Percentiles rank a stretch among this genome's conserved stretches.
Conservation (phyloP, 2,113 vertebrate genomes). For the Bagarius yarrelli region DNA sequence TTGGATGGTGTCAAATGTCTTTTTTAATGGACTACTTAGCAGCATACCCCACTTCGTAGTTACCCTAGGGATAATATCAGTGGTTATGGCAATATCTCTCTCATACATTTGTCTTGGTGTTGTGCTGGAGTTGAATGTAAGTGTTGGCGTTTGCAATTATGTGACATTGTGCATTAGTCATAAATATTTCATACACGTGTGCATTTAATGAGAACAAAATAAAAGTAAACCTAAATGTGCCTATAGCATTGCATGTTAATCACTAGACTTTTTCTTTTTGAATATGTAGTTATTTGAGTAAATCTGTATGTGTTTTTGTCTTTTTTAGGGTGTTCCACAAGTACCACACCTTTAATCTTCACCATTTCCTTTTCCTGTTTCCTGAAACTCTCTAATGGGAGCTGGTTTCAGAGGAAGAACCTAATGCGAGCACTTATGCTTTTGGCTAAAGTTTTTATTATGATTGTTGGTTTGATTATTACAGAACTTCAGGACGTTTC, state of each 20-base stretch:
- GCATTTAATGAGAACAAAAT: not conserved
- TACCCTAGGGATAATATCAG: slow-evolving; percentile 76
- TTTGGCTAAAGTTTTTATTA: slow-evolving; percentile 76
- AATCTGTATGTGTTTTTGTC: slow-evolving; percentile 31
- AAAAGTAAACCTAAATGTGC: not conserved
- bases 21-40: slow-evolving; percentile 79
- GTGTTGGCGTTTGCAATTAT: slow-evolving; percentile 55
- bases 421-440: slow-evolving; percentile 77
- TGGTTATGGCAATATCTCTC: slow-evolving; percentile 78
- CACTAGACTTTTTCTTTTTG: not conserved
- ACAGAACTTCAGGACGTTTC: slow-evolving; percentile 81
- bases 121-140: slow-evolving; percentile 91
- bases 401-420: slow-evolving; percentile 80
- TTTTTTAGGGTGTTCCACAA: slow-evolving; percentile 80
- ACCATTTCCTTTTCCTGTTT: slow-evolving; percentile 90
- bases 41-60: slow-evolving; percentile 73
- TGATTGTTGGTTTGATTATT: slow-evolving; percentile 83
- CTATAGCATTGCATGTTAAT: not conserved
- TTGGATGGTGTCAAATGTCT: slow-evolving; percentile 85
- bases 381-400: slow-evolving; percentile 80
- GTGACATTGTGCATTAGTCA: not conserved
- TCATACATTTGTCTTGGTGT: slow-evolving; percentile 85
- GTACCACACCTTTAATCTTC: slow-evolving; percentile 90
- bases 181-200: not conserved
- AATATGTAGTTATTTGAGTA: not conserved